phyloP scores from a whole-genome alignment of 2,888 invertebrate species.

The Anarsia innoxiella region DNA sequence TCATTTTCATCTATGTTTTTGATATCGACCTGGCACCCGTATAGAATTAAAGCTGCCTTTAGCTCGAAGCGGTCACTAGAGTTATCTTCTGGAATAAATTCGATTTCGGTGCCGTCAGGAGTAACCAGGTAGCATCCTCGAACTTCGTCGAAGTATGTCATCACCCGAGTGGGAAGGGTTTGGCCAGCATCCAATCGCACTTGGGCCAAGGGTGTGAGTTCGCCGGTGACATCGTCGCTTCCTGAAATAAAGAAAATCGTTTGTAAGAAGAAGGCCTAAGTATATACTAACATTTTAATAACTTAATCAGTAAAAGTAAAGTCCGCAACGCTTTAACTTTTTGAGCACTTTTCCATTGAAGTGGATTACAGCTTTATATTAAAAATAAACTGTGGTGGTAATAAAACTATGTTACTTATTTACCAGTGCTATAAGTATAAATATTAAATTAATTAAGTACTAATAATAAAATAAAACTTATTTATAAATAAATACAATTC shows the following conservation, averaged over 20 bases:
- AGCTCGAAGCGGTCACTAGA: conserved; percentile 21
- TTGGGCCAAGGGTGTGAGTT: background rate
- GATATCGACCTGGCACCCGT: conserved; percentile 12
- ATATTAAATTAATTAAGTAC: too few relatives aligned
- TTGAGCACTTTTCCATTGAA: too few relatives aligned
- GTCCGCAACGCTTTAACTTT: too few relatives aligned
- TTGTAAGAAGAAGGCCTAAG: too few relatives aligned
- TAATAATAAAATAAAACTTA: too few relatives aligned
- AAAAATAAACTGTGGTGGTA: too few relatives aligned
- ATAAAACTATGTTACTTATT: too few relatives aligned
- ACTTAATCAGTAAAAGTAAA: too few relatives aligned
- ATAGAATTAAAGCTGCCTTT: conserved; percentile 4
- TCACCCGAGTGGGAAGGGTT: conserved; percentile 14
- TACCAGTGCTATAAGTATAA: too few relatives aligned
- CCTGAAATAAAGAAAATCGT: background rate
- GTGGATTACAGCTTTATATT: too few relatives aligned
- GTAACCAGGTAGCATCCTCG: conserved; percentile 23
- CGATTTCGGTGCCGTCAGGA: conserved; percentile 19
- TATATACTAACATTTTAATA: too few relatives aligned
- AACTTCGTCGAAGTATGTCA: conserved; percentile 13
- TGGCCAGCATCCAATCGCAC: conserved; percentile 17
- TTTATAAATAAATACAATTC: too few relatives aligned
- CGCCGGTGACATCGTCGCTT: background rate
- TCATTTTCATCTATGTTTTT: conserved; percentile 20
- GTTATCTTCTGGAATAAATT: conserved; percentile 23